Percentiles rank a stretch among this genome's conserved stretches.
phyloP scores from a whole-genome alignment of 2,797 vertebrate genomes.

The Tiaroga cobitis region DNA sequence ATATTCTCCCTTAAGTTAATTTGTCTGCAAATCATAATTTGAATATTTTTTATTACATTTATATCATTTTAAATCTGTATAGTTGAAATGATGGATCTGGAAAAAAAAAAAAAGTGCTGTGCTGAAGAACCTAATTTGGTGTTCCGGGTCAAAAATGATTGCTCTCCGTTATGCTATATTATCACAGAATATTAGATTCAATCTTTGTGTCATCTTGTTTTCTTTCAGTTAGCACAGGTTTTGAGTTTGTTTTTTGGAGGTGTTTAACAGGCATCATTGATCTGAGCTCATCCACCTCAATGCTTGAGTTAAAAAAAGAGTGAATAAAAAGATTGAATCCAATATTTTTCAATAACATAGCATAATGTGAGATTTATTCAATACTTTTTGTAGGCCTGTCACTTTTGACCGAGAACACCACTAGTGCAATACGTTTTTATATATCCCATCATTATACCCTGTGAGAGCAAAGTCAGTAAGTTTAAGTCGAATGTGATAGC shows the following conservation, averaged over 20 bases:
- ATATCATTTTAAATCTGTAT: not conserved
- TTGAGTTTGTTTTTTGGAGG: not conserved
- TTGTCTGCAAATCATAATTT: not conserved
- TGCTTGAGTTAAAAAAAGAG: too few species aligned
- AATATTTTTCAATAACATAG: too few species aligned
- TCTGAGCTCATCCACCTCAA: not conserved
- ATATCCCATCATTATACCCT: not conserved
- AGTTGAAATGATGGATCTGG: not conserved
- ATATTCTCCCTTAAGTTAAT: not conserved
- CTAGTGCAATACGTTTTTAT: not conserved
- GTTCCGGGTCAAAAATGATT: not conserved
- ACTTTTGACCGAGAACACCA: too few species aligned
- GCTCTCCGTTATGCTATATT: not conserved
- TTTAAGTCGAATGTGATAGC: not conserved
- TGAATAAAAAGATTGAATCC: too few species aligned
- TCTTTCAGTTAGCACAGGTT: not conserved
- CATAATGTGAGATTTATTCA: too few species aligned
- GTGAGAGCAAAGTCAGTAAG: not conserved
- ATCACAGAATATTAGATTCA: not conserved
- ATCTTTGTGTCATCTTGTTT: not conserved
- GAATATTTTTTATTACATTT: not conserved
- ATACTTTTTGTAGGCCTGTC: too few species aligned
- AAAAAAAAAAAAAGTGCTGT: too few species aligned
- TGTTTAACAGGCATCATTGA: not conserved
- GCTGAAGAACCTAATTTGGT: not conserved